Evolutionary conservation across 2,888 invertebrate species (phyloP).

Genomic region (Empis livida): DNA sequence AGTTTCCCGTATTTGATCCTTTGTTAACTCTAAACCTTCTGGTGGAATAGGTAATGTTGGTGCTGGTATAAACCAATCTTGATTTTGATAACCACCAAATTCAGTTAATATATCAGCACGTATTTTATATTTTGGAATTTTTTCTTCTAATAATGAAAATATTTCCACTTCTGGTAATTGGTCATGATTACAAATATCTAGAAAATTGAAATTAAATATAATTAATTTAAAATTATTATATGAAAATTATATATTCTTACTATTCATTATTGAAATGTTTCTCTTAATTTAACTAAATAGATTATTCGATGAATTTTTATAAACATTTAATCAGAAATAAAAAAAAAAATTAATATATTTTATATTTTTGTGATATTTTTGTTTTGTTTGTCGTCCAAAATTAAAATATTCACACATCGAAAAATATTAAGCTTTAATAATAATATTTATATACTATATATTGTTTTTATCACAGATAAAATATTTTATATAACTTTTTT

Average conservation of each 20-base stretch:
- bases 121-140: constrained; percentile 86
- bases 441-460: too few relatives aligned
- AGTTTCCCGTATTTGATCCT: constrained; percentile 91
- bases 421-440: too few relatives aligned
- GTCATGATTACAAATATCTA: constrained; percentile 85
- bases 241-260: background rate
- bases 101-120: constrained; percentile 87
- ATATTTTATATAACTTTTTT: too few relatives aligned
- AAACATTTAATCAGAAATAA: too few relatives aligned
- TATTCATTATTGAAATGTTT: too few relatives aligned
- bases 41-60: constrained; percentile 66
- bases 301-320: too few relatives aligned
- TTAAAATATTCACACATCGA: too few relatives aligned
- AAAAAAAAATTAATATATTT: too few relatives aligned
- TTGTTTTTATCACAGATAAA: too few relatives aligned
- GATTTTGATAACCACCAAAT: constrained; percentile 61
- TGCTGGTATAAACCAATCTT: constrained; percentile 84
- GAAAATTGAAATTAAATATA: background rate
- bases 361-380: too few relatives aligned
- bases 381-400: too few relatives aligned
- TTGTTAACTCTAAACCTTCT: constrained; percentile 68
- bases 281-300: too few relatives aligned
- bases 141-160: constrained; percentile 86
- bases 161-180: constrained; percentile 93
- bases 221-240: background rate